A percentile compares a stretch with the other conserved stretches of the same genome.
Evolutionary conservation across 2,888 invertebrate species (phyloP).

Genomic region (Andrena bicolor): DNA sequence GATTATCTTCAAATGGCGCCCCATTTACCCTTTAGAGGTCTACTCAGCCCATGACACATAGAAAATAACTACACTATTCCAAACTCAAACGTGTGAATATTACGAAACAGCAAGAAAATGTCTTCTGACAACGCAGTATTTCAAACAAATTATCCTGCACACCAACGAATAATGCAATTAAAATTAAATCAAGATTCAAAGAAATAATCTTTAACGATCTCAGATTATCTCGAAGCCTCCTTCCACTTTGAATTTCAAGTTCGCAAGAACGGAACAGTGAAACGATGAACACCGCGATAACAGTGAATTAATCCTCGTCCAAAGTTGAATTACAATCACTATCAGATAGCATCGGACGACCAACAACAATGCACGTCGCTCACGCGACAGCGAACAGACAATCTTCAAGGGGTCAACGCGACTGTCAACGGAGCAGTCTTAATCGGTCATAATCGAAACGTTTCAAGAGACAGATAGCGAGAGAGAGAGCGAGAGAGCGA

Average conservation of each 20-base stretch:
- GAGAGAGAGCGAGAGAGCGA: background rate
- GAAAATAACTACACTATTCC: no score
- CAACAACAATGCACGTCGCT: background rate
- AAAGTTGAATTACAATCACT: background rate
- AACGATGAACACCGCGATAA: background rate
- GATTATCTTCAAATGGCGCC: background rate
- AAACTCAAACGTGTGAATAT: no score
- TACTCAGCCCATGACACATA: no score
- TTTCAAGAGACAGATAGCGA: background rate
- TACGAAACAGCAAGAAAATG: no score
- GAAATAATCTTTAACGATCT: conserved; percentile 26
- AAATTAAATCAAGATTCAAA: background rate
- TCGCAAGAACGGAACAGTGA: background rate
- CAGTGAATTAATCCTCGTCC: conserved; percentile 2
- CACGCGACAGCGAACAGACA: conserved; percentile 13
- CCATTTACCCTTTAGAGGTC: background rate
- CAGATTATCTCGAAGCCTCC: conserved; percentile 9
- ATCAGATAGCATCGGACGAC: background rate
- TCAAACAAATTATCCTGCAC: background rate
- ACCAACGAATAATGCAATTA: background rate
- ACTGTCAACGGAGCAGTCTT: conserved; percentile 32
- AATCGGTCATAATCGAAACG: conserved; percentile 43
- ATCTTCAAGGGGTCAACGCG: conserved; percentile 18
- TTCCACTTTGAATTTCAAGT: background rate
- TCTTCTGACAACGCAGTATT: background rate